A percentile compares a stretch with the other conserved stretches of the same genome.
These are phyloP conservation scores for Zele albiditarsus DNA, from an alignment of 2,888 invertebrate genomes.

Conservation along the genomic window DNA sequence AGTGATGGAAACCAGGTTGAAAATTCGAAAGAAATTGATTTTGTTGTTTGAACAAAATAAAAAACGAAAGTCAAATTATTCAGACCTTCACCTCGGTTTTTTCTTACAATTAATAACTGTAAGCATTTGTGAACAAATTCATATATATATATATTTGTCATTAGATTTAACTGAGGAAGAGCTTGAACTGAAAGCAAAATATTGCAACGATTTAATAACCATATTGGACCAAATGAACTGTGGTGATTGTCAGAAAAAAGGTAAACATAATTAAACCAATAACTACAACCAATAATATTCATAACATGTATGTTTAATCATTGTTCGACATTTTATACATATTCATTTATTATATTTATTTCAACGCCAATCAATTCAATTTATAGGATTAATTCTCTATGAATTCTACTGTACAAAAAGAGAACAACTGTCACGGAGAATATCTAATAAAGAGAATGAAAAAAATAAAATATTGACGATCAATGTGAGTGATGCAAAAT, in stretches of 20 bases:
- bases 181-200: constrained; percentile 76
- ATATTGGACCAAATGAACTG: constrained; percentile 76
- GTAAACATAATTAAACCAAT: constrained; percentile 49
- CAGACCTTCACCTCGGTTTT: no score
- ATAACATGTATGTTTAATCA: constrained; percentile 11
- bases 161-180: constrained; percentile 78
- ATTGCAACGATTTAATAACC: constrained; percentile 78
- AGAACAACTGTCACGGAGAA: constrained; percentile 56
- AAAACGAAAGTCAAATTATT: no score
- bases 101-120: no score
- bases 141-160: constrained; percentile 13
- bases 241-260: constrained; percentile 72
- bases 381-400: constrained; percentile 66
- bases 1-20: no score
- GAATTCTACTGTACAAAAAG: constrained; percentile 64
- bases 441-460: constrained; percentile 33
- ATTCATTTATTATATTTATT: not conserved
- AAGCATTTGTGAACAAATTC: not conserved
- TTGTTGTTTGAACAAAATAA: no score
- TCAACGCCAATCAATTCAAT: not conserved
- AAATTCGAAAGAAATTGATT: no score
- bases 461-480: constrained; percentile 31
- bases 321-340: not conserved
- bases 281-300: constrained; percentile 3
- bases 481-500: constrained; percentile 45